A percentile compares a stretch with the other conserved stretches of the same genome.
phyloP scores from a whole-genome alignment of 2,888 invertebrate species.

The Anoplius nigerrimus region DNA sequence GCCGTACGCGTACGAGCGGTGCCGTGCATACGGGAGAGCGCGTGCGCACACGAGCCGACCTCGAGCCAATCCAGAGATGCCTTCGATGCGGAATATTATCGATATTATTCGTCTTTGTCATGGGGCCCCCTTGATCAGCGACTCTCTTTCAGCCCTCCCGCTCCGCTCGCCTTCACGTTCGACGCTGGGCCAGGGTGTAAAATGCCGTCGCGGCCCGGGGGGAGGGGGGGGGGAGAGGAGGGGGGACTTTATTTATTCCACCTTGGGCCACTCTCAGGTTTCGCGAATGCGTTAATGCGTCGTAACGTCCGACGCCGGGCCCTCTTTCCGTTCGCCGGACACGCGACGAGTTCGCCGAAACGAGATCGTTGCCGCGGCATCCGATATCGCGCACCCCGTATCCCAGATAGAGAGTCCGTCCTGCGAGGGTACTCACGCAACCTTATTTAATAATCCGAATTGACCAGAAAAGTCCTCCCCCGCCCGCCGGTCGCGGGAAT shows the following conservation, averaged over 20 bases:
- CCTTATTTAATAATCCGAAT: too few relatives aligned
- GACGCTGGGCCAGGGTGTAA: neutral
- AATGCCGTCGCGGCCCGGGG: neutral
- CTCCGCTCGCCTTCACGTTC: neutral
- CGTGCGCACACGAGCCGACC: constrained; percentile 9
- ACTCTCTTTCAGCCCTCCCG: neutral
- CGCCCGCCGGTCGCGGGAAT: neutral
- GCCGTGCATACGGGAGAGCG: constrained; percentile 20
- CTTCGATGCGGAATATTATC: constrained; percentile 60
- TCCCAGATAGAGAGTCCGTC: too few relatives aligned
- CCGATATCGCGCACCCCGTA: too few relatives aligned
- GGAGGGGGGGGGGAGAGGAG: constrained; percentile 8
- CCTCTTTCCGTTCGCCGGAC: constrained; percentile 1
- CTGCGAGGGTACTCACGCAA: too few relatives aligned
- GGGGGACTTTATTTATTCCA: constrained; percentile 41
- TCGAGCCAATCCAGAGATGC: constrained; percentile 56
- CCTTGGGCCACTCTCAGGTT: constrained; percentile 45
- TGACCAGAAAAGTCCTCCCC: too few relatives aligned
- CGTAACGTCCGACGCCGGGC: constrained; percentile 20
- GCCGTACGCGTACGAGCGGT: constrained; percentile 37
- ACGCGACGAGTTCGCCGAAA: neutral
- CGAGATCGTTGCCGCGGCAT: neutral
- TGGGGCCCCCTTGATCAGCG: constrained; percentile 32
- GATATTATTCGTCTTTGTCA: constrained; percentile 64
- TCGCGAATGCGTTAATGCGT: constrained; percentile 57